These are phyloP conservation scores for Drosophila anomalata DNA, from an alignment of 2,888 invertebrate genomes.

Conservation along the genomic window DNA sequence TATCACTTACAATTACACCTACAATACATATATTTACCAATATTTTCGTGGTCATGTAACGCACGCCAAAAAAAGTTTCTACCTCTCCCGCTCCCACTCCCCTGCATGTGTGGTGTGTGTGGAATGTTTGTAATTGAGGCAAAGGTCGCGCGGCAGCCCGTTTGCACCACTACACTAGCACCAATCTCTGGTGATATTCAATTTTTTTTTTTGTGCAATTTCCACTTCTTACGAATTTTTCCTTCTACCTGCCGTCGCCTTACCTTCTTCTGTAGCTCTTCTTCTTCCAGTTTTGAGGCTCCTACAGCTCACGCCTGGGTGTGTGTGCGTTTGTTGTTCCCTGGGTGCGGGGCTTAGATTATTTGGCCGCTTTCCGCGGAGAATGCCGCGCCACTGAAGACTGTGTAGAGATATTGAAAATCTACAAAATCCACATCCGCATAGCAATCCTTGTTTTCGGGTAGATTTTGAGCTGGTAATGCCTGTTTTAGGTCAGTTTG, in stretches of 20 bases:
- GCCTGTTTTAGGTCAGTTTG: constrained; percentile 35
- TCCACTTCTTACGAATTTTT: constrained; percentile 16
- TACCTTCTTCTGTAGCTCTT: constrained; percentile 50
- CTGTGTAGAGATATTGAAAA: neutral
- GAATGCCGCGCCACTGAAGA: neutral
- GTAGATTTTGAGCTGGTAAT: constrained; percentile 2
- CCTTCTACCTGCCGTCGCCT: constrained; percentile 46
- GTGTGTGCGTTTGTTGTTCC: constrained; percentile 39
- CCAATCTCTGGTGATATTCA: constrained; percentile 19
- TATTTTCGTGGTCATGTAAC: constrained; percentile 44
- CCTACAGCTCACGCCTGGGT: constrained; percentile 46
- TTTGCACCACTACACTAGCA: constrained; percentile 1
- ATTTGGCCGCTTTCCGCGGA: constrained; percentile 5
- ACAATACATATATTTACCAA: constrained; percentile 13
- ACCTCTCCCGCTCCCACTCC: constrained; percentile 27
- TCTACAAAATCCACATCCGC: neutral
- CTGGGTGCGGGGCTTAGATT: constrained; percentile 21
- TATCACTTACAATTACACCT: constrained; percentile 35
- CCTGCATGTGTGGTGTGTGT: constrained; percentile 45
- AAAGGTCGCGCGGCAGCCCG: constrained; percentile 67
- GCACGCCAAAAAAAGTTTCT: constrained; percentile 38
- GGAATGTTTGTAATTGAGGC: constrained; percentile 75
- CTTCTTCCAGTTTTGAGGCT: constrained; percentile 26
- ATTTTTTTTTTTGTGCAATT: constrained; percentile 39
- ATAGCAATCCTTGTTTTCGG: neutral